A percentile compares a stretch with the other conserved stretches of the same genome.
Evolutionary conservation across 2,888 invertebrate genomes (phyloP).

Genomic region (Caenorhabditis auriculariae): DNA sequence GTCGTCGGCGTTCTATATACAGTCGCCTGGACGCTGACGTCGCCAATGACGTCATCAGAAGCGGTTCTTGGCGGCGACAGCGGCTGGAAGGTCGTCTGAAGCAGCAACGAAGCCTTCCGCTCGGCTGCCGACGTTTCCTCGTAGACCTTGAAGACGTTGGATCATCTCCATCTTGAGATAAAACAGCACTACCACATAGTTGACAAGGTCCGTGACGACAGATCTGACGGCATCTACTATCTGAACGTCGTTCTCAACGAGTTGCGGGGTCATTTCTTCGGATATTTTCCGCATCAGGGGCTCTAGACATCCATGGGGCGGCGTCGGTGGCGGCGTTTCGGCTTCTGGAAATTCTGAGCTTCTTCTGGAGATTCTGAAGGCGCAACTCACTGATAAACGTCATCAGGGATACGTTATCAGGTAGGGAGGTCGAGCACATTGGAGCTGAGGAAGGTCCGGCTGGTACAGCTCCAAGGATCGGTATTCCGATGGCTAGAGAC

Average conservation of each 20-base stretch:
- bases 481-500: conserved; percentile 32
- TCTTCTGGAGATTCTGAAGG: not conserved
- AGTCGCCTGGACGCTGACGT: not conserved
- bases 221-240: conserved; percentile 27
- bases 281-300: too few species aligned
- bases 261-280: too few species aligned
- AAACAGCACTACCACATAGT: conserved; percentile 35
- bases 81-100: conserved; percentile 19
- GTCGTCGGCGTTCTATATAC: conserved; percentile 25
- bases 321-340: not conserved
- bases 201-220: conserved; percentile 47
- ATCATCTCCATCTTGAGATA: not conserved
- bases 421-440: conserved; percentile 2
- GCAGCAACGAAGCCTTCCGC: conserved; percentile 39
- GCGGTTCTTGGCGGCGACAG: conserved; percentile 4
- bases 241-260: too few species aligned
- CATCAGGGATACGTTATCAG: not conserved
- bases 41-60: too few species aligned
- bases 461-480: conserved; percentile 9
- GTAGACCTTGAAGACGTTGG: not conserved
- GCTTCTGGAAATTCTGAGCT: not conserved
- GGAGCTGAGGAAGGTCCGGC: conserved; percentile 35
- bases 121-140: conserved; percentile 43
- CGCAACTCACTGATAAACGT: not conserved
- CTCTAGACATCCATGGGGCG: not conserved